Percentiles rank a stretch among this genome's conserved stretches.
Evolutionary conservation across 2,113 vertebrate species (phyloP).

Genomic region (Larimichthys crocea): DNA sequence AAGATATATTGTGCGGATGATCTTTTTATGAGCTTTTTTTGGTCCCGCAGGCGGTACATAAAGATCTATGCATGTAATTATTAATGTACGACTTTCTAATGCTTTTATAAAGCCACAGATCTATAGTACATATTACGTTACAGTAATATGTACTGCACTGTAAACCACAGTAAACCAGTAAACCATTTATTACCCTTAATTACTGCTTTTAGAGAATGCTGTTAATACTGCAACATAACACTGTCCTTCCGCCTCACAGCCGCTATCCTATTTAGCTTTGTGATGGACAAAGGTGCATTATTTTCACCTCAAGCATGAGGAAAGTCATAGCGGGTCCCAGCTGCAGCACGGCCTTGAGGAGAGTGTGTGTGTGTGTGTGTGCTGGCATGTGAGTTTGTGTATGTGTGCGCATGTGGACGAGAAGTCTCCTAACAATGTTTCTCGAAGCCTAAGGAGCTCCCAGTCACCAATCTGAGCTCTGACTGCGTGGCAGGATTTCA

Average conservation of each 20-base stretch:
- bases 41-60: background rate
- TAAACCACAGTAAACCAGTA: too few relatives aligned
- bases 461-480: slow-evolving; percentile 66
- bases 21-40: slow-evolving; percentile 6
- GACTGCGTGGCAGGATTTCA: slow-evolving; percentile 74
- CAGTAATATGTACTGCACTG: background rate
- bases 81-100: background rate
- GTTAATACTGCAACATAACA: slow-evolving; percentile 13
- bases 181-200: slow-evolving; percentile 5
- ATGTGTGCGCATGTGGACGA: slow-evolving; percentile 18
- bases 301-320: slow-evolving; percentile 41
- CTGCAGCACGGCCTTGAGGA: slow-evolving; percentile 52
- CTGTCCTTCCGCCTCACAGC: background rate
- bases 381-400: slow-evolving; percentile 17
- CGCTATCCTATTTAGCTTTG: slow-evolving; percentile 38
- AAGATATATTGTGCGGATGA: background rate
- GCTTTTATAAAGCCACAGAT: background rate
- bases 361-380: slow-evolving; percentile 4
- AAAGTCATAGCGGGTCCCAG: slow-evolving; percentile 55
- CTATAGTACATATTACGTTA: background rate
- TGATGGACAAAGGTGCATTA: slow-evolving; percentile 60
- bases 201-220: background rate
- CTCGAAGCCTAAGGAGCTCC: slow-evolving; percentile 69
- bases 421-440: slow-evolving; percentile 73
- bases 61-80: background rate